Base-by-base conservation (phyloP, 2,888 invertebrate species). In the Nephrotoma guestfalica region DNA sequence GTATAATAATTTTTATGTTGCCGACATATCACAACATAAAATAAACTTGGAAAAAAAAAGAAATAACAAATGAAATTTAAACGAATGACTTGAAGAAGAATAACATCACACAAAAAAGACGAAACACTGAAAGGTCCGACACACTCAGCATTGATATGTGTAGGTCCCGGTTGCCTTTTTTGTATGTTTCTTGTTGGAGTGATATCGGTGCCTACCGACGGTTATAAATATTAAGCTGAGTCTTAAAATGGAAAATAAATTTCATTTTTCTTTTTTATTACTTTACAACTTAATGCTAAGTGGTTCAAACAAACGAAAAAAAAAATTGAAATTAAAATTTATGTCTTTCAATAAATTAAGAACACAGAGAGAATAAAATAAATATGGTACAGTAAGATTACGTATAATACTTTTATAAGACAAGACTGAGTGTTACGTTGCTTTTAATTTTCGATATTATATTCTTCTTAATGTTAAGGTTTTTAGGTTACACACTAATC, bases 261-360 rank as follows among this genome's bases (percentile, higher is more conserved):
- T 84, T 84, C 41, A 15, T 45, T 85, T 85, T 30, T 42, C 45
- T 42, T 43, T n/a, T 85, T 85, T 43, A 85, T 85, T 85, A 85
- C 85, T 85, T 85, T 85, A 85, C 85, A 85, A 85, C 85, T 85
- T 85, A 85, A 85, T 85, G 85, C 85, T 85, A 85, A 85, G 85
- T 85, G 85, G 85, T 85, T 84, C 84, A 84, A 84, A 84, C 71
- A 71, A 71, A 71, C 71, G 71, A 71, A 71, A 71, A 57, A 57
- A 57, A 71, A 71, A 71, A 71, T 71, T 71, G 71, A 71, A 71
- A 71, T 30, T 71, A 71, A 71, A 71, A 71, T 71, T 71, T 71
- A 71, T 71, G 71, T 71, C 71, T 71, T 71, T 71, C 71, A 71
- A 71, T 71, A 71, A 71, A 71, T 71, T 71, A 71, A 71, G 71